Evolutionary conservation across 2,797 vertebrate species (phyloP), one percentile per base, ranked within the genome.

Genomic region (Sebastes vulpes): DNA sequence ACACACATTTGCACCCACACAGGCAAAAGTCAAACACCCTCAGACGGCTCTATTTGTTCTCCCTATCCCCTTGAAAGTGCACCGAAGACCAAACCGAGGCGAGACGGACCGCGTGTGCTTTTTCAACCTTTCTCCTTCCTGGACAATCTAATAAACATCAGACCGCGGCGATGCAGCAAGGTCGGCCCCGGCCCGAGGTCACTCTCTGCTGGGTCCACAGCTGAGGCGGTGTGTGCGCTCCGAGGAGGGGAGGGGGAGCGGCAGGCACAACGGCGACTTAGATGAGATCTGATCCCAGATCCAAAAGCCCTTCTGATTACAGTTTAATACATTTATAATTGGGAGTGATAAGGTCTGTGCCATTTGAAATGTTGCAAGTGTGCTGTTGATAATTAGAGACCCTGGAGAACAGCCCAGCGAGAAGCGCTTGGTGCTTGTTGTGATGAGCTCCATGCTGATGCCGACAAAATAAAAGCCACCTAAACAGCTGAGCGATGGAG

Each of bases 131-230:
- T 91, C 88, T 89, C 84, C 87, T 80, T 79, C 79, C 70, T 57
- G 64, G 74, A 93, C 93, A 95, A 92, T 95, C 89, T 95, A 95
- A 95, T 93, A 95, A 50, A 94, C 89, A 89, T 83, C 86, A 79
- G 91, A 80, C 86, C 28, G 77, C 60, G 74, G 77, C 38, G 89
- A 93, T 91, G 91, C 92, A 88, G 89, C 91, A 92, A 94, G 94
- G 94, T 94, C 87, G 60, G 79, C 78, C 68, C 77, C 7, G 66
- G 92, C 89, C 91, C 94, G 95, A 95, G 94, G 96, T 95, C 92
- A 90, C 81, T 75, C 68, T 79, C 74, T 38, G 86, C 87, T 73
- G 67, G 81, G 89, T 75, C 83, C 78, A 72, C 73, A 26, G 88
- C 68, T 69, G 84, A 82, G 80, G 78, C 81, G 65, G 72, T 69